These are phyloP conservation scores for Nesogale talazaci DNA, from an alignment of 2,113 vertebrate genomes.

Conservation along the genomic window DNA sequence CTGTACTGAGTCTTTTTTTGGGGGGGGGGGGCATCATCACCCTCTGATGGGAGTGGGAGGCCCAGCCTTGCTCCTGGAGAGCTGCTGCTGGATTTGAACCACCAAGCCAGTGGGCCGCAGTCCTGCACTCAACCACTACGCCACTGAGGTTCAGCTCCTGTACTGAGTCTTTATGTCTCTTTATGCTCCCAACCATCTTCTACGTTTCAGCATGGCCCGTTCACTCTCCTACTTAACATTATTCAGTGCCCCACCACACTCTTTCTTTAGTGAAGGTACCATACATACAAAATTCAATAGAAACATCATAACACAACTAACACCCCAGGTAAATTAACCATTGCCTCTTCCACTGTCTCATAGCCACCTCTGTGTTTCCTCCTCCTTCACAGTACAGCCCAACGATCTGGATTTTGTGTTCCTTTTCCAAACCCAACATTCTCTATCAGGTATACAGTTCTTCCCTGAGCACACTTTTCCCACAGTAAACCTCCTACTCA, in stretches of 20 bases:
- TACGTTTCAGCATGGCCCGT: not conserved
- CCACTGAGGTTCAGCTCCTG: too few relatives aligned
- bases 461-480: not conserved
- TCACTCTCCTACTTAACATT: not conserved
- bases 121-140: too few relatives aligned
- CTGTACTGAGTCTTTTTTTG: too few relatives aligned
- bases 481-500: not conserved
- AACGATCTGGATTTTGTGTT: not conserved
- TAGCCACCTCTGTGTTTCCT: not conserved
- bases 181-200: not conserved
- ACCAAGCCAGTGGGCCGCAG: too few relatives aligned
- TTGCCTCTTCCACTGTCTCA: not conserved
- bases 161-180: not conserved
- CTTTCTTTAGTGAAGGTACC: too few relatives aligned
- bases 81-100: too few relatives aligned
- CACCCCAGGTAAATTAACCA: not conserved
- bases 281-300: not conserved
- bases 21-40: too few relatives aligned
- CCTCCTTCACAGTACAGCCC: not conserved
- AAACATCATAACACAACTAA: not conserved
- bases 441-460: not conserved
- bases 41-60: too few relatives aligned
- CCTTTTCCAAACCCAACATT: not conserved
- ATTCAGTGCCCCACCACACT: too few relatives aligned
- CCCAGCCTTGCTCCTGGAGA: too few relatives aligned